These are phyloP conservation scores for Plestiodon gilberti DNA, from an alignment of 2,113 vertebrate genomes.

Conservation along the genomic window DNA sequence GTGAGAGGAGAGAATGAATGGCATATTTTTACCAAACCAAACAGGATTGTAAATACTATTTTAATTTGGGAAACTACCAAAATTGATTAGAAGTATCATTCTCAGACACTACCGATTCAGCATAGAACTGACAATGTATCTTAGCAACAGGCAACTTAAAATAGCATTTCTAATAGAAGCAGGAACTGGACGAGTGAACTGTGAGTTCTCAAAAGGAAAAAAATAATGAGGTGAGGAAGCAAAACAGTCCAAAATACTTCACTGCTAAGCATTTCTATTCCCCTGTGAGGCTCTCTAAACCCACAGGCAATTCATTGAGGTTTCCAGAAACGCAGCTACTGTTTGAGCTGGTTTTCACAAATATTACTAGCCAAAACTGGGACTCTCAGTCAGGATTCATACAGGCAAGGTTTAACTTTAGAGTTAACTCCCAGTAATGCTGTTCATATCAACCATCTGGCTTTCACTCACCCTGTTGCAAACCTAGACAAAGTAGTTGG, in stretches of 20 bases:
- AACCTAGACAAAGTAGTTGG: background rate
- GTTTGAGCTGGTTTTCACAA: background rate
- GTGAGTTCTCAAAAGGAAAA: constrained; percentile 53
- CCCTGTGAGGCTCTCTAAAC: background rate
- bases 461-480: background rate
- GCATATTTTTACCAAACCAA: background rate
- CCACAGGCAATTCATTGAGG: background rate
- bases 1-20: constrained; percentile 1
- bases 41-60: background rate
- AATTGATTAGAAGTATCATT: background rate
- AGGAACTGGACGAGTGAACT: constrained; percentile 39
- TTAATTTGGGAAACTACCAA: constrained; percentile 32
- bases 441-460: background rate
- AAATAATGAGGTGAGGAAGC: constrained; percentile 36
- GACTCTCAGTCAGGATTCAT: background rate
- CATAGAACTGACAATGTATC: constrained; percentile 45
- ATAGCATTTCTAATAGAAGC: constrained; percentile 49
- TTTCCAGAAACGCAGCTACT: background rate
- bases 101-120: background rate
- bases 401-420: background rate
- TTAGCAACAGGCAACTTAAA: constrained; percentile 70
- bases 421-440: background rate
- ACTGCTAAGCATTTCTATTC: constrained; percentile 10
- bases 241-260: constrained; percentile 61
- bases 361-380: background rate